A percentile compares a stretch with the other conserved stretches of the same genome.
Conservation (phyloP, 2,888 invertebrate species). For the Cosmia pyralina region DNA sequence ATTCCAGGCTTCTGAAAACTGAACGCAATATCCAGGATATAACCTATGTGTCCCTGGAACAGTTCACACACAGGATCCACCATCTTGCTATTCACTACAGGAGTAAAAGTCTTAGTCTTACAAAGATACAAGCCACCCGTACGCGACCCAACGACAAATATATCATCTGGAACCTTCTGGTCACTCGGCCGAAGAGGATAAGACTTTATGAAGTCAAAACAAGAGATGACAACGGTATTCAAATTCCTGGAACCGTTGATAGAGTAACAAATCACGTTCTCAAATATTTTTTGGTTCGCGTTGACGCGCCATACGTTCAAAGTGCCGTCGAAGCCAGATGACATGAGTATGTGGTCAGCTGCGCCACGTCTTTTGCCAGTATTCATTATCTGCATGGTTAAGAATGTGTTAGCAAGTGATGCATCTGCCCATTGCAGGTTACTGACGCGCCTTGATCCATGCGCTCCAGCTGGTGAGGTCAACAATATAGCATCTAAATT, state of each 20-base stretch:
- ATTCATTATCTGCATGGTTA: constrained; percentile 78
- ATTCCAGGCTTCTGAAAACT: constrained; percentile 77
- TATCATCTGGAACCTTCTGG: constrained; percentile 75
- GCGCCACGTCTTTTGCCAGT: constrained; percentile 80
- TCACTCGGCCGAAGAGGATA: constrained; percentile 76
- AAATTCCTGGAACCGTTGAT: constrained; percentile 77
- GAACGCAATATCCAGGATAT: constrained; percentile 80
- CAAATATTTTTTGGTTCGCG: constrained; percentile 74
- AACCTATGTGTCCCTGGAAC: constrained; percentile 77
- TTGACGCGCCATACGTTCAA: constrained; percentile 85
- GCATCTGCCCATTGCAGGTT: constrained; percentile 81
- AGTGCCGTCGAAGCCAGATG: constrained; percentile 77
- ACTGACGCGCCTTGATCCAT: constrained; percentile 78
- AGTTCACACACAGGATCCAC: constrained; percentile 80
- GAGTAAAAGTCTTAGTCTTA: constrained; percentile 69
- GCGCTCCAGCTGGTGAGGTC: constrained; percentile 78
- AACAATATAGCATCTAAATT: constrained; percentile 72
- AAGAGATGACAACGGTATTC: constrained; percentile 70
- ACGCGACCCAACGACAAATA: constrained; percentile 82
- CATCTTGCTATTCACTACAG: constrained; percentile 58
- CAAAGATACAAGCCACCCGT: constrained; percentile 78
- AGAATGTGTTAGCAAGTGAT: constrained; percentile 73
- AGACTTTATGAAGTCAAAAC: constrained; percentile 82
- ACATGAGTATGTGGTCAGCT: constrained; percentile 78
- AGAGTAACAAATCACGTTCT: constrained; percentile 75